Evolutionary conservation across 1,140 invertebrate species (phyloP), one percentile per base, ranked within the genome.

Genomic region (Bathynomus jamesi): DNA sequence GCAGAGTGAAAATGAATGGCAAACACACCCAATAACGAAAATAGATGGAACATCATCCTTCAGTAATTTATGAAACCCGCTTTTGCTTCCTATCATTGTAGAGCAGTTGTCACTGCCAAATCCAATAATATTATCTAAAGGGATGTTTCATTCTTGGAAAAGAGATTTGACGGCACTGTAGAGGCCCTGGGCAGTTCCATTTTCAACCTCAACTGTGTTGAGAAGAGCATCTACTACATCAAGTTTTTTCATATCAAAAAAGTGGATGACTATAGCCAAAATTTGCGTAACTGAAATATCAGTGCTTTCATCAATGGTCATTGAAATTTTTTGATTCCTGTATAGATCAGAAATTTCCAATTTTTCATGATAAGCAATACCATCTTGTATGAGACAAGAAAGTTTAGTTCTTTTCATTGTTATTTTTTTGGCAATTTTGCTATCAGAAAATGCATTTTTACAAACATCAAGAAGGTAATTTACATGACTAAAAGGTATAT

Each of bases 1-100:
- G n/a, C 71, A 30, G 62, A 73, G 25, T 63, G 62, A 67, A 65
- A 76, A 25, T n/a, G n/a, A n/a, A n/a, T n/a, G n/a, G n/a, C n/a
- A n/a, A n/a, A n/a, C n/a, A n/a, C n/a, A n/a, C n/a, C 70, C 74
- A 11, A 73, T n/a, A 31, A 70, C 68, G 60, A 72, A 75, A 69
- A 71, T 21, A 29, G 65, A 40, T 7, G 62, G 62, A 25, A 68
- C n/a, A 21, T 71, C 21, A 67, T 68, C 63, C 27, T 32, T 65
- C 25, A 71, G 69, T 21, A 25, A 24, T 13, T 24, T 66, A 24
- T 62, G 25, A 13, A 71, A 28, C 30, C 64, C 65, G 3, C 7
- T 69, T 30, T n/a, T 71, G 17, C n/a, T 17, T n/a, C 69, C 65
- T 24, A 71, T n/a, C n/a, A n/a, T n/a, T n/a, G n/a, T n/a, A n/a